Evolutionary conservation across 30 jellyfish, hydroid and myxozoan species (phyloP).

Genomic region (Chrysaora quinquecirrha): DNA sequence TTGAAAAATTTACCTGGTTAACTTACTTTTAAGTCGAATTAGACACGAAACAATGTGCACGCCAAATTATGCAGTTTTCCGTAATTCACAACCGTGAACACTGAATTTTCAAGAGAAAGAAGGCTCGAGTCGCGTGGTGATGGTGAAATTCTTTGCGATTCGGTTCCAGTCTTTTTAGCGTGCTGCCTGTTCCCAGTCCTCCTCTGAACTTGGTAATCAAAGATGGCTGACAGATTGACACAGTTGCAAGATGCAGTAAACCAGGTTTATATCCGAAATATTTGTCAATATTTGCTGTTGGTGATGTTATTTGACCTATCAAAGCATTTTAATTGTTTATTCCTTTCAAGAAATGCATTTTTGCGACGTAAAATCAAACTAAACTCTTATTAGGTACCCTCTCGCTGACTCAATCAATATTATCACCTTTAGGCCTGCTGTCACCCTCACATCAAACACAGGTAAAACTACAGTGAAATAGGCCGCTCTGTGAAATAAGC

Average conservation of each 20-base stretch:
- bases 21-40: slow-evolving; percentile 60
- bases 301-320: no score
- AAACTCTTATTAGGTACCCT: no score
- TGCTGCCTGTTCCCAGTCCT: slow-evolving; percentile 1
- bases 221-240: slow-evolving; percentile 94
- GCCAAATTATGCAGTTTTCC: slow-evolving; percentile 28
- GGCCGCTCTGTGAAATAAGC: no score
- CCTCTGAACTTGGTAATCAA: neutral
- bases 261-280: slow-evolving; percentile 68
- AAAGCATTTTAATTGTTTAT: no score
- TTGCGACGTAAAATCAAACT: no score
- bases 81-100: slow-evolving; percentile 15
- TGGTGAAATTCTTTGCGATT: slow-evolving; percentile 11
- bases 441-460: no score
- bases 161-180: neutral
- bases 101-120: slow-evolving; percentile 1
- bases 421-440: no score
- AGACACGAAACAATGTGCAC: slow-evolving; percentile 99
- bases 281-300: no score
- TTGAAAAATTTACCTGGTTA: no score
- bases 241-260: slow-evolving; percentile 93
- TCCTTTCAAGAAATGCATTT: no score
- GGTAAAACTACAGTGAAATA: no score
- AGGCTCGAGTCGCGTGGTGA: neutral
- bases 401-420: no score